These are phyloP conservation scores for Melanocharis versteri DNA, from an alignment of 2,113 vertebrate species.

Conservation along the genomic window DNA sequence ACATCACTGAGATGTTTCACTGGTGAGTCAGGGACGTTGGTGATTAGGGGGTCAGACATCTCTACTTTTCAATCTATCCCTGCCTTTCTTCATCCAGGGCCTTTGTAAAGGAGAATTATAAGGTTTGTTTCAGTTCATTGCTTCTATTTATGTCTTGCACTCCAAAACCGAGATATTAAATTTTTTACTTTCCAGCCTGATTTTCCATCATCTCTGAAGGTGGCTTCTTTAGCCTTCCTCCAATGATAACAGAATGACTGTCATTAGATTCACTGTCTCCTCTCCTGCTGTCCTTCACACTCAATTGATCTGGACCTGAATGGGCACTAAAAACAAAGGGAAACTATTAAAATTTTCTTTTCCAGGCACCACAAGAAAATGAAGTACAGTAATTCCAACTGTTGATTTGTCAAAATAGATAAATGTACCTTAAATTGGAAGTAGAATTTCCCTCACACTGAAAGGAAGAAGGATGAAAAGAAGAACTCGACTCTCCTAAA, in stretches of 20 bases:
- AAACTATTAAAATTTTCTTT: conserved; percentile 27
- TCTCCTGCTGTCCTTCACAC: conserved; percentile 80
- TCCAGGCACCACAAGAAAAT: not conserved
- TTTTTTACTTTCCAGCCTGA: conserved; percentile 54
- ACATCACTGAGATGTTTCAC: not conserved
- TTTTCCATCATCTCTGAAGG: conserved; percentile 65
- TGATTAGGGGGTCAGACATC: not conserved
- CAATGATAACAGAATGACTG: conserved; percentile 70
- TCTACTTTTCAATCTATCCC: not conserved
- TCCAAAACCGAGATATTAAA: not conserved
- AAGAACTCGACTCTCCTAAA: conserved; percentile 67
- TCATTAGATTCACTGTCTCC: conserved; percentile 79
- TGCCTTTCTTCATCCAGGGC: not conserved
- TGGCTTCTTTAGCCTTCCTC: conserved; percentile 66
- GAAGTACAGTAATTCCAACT: not conserved
- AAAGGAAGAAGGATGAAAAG: conserved; percentile 62
- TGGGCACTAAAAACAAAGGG: conserved; percentile 56
- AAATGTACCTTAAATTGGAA: conserved; percentile 74
- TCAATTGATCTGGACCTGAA: conserved; percentile 75
- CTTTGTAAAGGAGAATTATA: not conserved
- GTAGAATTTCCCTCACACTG: conserved; percentile 72
- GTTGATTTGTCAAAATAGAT: not conserved
- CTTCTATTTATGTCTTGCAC: not conserved
- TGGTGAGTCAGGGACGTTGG: not conserved
- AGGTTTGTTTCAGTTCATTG: not conserved